Evolutionary conservation across 2,797 vertebrate genomes (phyloP), one percentile per base, ranked within the genome.

Genomic region (Phoeniculus purpureus): DNA sequence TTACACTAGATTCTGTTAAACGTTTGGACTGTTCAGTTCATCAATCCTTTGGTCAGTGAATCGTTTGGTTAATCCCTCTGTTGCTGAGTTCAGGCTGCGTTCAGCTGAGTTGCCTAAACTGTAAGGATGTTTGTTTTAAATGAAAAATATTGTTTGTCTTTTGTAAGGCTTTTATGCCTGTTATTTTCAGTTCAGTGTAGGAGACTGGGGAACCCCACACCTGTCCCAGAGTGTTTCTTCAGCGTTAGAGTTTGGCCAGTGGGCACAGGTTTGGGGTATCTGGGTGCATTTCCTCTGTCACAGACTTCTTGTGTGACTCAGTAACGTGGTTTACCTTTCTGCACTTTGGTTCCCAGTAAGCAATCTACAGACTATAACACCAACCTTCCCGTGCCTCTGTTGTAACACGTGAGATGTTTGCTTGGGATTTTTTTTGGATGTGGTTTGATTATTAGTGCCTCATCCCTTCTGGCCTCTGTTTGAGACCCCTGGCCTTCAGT

Each of bases 361-460:
- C 13, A 55, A 65, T n/a, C 27, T 3, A 7, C 5, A 4, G 16
- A 37, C 26, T 8, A 1, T 17, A 26, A 4, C 15, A 20, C 4
- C 0, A 5, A 6, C 19, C 51, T 72, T n/a, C 16, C 34, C 0
- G 0, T 18, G n/a, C 40, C 43, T 11, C 43, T 51, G 0, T 10
- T 74, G 29, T 3, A 4, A n/a, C 26, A 4, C 15, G 6, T 1
- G 16, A 65, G 27, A 8, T 59, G 18, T n/a, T 32, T 74, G 40
- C 19, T 14, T 3, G 3, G 23, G 61, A 6, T 14, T 15, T 0
- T 27, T 3, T 68, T 66, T 67, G 52, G n/a, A 56, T 37, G 23
- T 19, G 17, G 19, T 20, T 37, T 6, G 22, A 10, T n/a, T 51
- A 8, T 31, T 45, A 29, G 29, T 61, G 13, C n/a, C 43, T 47